phyloP scores from a whole-genome alignment of 2,113 vertebrate genomes.

The Rhinolophus sinicus region DNA sequence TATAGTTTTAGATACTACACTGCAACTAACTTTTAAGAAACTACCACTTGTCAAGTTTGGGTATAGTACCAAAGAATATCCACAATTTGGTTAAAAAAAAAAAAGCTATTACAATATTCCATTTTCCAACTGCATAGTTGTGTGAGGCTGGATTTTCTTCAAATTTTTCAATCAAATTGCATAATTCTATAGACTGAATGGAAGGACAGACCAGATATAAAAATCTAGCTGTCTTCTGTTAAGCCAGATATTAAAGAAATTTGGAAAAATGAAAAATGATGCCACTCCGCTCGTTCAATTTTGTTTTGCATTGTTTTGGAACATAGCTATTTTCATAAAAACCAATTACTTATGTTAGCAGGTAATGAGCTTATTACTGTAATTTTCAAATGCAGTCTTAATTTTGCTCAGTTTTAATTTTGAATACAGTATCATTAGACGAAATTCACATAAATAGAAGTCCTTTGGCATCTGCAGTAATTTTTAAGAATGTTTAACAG shows the following conservation, averaged over 20 bases:
- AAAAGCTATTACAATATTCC: background rate
- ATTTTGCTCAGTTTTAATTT: constrained; percentile 5
- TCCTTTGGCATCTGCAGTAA: background rate
- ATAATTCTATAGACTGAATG: background rate
- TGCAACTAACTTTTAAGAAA: background rate
- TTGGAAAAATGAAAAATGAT: background rate
- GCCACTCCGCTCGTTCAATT: background rate
- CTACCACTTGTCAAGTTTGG: background rate
- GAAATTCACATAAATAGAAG: background rate
- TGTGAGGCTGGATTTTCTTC: background rate
- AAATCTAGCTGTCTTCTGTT: background rate
- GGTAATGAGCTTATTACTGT: background rate
- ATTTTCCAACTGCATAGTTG: background rate
- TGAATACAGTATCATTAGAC: background rate
- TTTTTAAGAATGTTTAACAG: background rate
- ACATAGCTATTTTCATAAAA: background rate
- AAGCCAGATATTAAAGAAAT: background rate
- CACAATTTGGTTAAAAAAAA: background rate
- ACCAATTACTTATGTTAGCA: background rate
- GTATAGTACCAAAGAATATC: constrained; percentile 17
- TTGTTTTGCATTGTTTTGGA: background rate
- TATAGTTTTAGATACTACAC: background rate
- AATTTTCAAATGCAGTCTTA: background rate
- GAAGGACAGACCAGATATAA: background rate
- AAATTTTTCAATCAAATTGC: background rate